phyloP scores from a whole-genome alignment of 2,888 invertebrate species.

The Euphydryas editha region DNA sequence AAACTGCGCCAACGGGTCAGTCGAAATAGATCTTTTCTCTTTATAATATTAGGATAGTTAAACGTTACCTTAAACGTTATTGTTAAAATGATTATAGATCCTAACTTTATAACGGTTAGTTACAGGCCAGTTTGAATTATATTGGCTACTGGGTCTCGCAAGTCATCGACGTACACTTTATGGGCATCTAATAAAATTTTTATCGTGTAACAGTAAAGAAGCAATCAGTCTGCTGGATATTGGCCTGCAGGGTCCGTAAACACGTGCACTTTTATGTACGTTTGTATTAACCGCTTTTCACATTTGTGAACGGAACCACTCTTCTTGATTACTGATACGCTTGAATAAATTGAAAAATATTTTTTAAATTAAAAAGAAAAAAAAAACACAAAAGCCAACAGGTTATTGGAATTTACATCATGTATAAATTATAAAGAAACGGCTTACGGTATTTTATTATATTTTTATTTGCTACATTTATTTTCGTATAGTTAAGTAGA shows the following conservation, averaged over 20 bases:
- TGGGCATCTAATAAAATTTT: slow-evolving; percentile 80
- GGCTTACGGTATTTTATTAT: not conserved
- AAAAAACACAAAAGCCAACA: slow-evolving; percentile 4
- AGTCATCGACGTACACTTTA: slow-evolving; percentile 79
- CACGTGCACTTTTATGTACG: slow-evolving; percentile 79
- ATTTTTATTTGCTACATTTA: not conserved
- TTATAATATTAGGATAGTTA: not conserved
- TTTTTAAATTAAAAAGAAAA: slow-evolving; percentile 15
- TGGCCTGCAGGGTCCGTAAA: slow-evolving; percentile 79
- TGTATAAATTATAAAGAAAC: not conserved
- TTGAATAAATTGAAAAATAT: slow-evolving; percentile 26
- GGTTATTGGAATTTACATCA: slow-evolving; percentile 20
- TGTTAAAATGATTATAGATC: slow-evolving; percentile 47
- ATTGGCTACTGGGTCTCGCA: slow-evolving; percentile 79
- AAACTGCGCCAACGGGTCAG: too few species aligned
- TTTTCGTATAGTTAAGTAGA: not conserved
- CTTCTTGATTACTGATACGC: slow-evolving; percentile 29
- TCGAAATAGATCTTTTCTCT: not conserved
- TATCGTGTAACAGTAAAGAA: slow-evolving; percentile 84
- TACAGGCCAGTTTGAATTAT: slow-evolving; percentile 78
- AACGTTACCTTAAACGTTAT: slow-evolving; percentile 31
- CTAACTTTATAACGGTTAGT: slow-evolving; percentile 73
- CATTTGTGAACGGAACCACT: slow-evolving; percentile 31
- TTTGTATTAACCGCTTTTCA: slow-evolving; percentile 67
- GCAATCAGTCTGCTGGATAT: slow-evolving; percentile 82